Conservation (phyloP, 2,888 invertebrate species). For the Lamproptera curius region DNA sequence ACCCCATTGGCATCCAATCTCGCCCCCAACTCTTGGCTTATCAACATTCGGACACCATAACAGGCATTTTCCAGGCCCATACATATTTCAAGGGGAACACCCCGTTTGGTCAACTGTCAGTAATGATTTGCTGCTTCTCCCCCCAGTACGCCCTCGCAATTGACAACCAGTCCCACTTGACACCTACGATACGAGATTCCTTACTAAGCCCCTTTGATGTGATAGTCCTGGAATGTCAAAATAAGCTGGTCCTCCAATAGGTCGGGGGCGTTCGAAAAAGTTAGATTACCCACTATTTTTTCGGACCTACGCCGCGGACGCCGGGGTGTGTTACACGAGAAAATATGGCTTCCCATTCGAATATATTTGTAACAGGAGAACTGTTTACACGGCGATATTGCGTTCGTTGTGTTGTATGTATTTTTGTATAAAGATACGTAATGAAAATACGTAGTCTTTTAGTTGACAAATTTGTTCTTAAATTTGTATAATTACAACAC, state of each 20-base stretch:
- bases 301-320: conserved; percentile 61
- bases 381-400: conserved; percentile 36
- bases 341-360: conserved; percentile 77
- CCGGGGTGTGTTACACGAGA: conserved; percentile 67
- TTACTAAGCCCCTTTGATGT: background rate
- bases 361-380: conserved; percentile 50
- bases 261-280: conserved; percentile 69
- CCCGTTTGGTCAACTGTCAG: conserved; percentile 78
- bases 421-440: background rate
- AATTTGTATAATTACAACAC: no score
- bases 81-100: conserved; percentile 75
- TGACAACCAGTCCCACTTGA: conserved; percentile 33
- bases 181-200: conserved; percentile 24
- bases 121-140: conserved; percentile 75
- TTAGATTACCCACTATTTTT: conserved; percentile 76
- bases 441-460: no score
- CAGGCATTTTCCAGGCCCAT: conserved; percentile 71
- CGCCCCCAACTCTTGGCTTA: conserved; percentile 71
- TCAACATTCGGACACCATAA: conserved; percentile 79
- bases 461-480: no score
- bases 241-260: conserved; percentile 38
- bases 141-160: conserved; percentile 62
- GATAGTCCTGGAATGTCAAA: conserved; percentile 28
- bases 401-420: background rate
- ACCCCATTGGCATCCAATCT: conserved; percentile 63